Conservation (phyloP, 2,888 invertebrate genomes). For the Temnothorax rugatulus region DNA sequence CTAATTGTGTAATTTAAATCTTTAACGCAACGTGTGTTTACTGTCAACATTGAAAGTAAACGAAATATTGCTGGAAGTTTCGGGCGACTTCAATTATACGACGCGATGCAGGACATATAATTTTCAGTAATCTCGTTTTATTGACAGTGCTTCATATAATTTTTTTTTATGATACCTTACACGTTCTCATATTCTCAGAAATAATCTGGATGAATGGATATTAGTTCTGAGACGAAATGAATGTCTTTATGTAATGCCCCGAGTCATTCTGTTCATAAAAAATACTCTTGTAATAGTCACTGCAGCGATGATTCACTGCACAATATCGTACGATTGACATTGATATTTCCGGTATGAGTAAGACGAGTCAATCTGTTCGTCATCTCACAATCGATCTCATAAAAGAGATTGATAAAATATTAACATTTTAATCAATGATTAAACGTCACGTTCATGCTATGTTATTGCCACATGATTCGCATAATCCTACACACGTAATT, state of each 20-base stretch:
- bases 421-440: constrained; percentile 53
- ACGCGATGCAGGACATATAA: background rate
- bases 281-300: constrained; percentile 1
- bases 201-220: constrained; percentile 22
- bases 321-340: constrained; percentile 50
- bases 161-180: background rate
- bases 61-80: background rate
- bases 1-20: constrained; percentile 2
- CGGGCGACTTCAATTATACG: background rate
- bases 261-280: constrained; percentile 40
- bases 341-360: constrained; percentile 66
- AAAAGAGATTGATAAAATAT: constrained; percentile 32
- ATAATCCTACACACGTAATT: constrained; percentile 50
- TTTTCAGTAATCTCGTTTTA: constrained; percentile 20
- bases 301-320: constrained; percentile 62
- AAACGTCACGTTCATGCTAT: constrained; percentile 39
- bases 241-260: constrained; percentile 26
- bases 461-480: constrained; percentile 26
- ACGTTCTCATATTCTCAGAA: constrained; percentile 20
- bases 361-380: constrained; percentile 30
- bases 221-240: background rate
- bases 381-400: constrained; percentile 20
- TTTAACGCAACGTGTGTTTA: background rate
- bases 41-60: background rate
- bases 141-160: background rate